Percentiles rank a stretch among this genome's conserved stretches.
Conservation (phyloP, 2,797 vertebrate genomes). For the Anniella stebbinsi region DNA sequence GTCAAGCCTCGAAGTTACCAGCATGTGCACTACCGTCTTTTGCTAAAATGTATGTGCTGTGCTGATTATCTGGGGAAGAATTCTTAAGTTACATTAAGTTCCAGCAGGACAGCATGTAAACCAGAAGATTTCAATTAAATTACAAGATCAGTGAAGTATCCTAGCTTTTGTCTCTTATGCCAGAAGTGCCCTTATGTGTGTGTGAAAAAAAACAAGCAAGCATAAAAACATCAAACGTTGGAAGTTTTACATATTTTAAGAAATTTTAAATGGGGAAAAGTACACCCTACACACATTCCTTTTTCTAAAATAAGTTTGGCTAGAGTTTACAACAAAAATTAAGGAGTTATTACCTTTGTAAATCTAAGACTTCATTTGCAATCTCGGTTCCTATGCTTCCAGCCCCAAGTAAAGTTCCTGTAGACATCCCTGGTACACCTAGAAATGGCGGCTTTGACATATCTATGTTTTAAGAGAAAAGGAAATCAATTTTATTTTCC, state of each 20-base stretch:
- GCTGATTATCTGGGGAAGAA: not conserved
- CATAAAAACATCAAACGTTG: not conserved
- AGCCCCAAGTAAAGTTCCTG: slow-evolving; percentile 87
- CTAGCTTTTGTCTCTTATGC: not conserved
- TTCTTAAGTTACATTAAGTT: not conserved
- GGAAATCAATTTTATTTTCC: slow-evolving; percentile 3
- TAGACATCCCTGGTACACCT: slow-evolving; percentile 85
- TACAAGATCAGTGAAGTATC: not conserved
- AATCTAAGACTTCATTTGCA: slow-evolving; percentile 90
- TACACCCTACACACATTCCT: not conserved
- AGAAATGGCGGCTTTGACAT: slow-evolving; percentile 85
- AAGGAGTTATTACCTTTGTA: slow-evolving; percentile 84
- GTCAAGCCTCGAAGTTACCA: too few relatives aligned
- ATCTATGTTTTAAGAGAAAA: slow-evolving; percentile 72
- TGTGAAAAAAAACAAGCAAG: not conserved
- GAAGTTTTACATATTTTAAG: not conserved
- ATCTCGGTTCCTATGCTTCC: slow-evolving; percentile 92
- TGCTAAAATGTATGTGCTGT: not conserved
- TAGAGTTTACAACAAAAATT: not conserved
- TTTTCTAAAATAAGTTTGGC: not conserved
- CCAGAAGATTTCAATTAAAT: not conserved
- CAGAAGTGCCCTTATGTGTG: not conserved
- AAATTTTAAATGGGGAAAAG: not conserved
- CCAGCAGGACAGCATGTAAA: not conserved
- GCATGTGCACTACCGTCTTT: too few relatives aligned